Base-by-base conservation (phyloP, 1,140 invertebrate genomes). In the Ericerus pela region DNA sequence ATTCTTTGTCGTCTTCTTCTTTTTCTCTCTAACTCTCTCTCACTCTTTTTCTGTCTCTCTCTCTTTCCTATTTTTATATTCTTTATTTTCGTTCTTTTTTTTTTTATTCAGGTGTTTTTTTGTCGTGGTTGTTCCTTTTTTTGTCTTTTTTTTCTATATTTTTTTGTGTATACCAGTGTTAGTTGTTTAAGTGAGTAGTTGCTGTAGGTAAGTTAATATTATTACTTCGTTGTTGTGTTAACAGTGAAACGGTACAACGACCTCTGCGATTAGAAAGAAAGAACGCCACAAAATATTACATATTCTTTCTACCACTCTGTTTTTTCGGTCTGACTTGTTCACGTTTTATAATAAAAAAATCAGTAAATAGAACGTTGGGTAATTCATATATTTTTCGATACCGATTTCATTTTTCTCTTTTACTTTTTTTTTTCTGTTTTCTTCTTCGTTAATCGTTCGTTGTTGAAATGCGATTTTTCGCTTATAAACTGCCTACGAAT, bases 231-330 rank as follows among this genome's bases (percentile, higher is more conserved):
- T 47, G 41, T 47, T 47, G n/a, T n/a, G 41, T 47, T 47, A 47
- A 47, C 41, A 47, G 41, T 47, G 41, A 47, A 47, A 47, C 41
- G 41, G 41, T 47, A 47, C 41, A 47, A 47, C 41, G 41, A 47
- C 41, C 41, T 47, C 41, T 47, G 41, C 41, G 41, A 47, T 47
- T 47, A 47, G 41, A 47, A 47, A 47, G 41, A 47, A 47, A 47
- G 41, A 47, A 47, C 41, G 41, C 41, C 41, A 47, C 41, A 24
- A 47, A 47, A 47, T 47, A 47, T 47, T 24, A 24, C 26, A 47
- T 47, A 47, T 47, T 47, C 18, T 47, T 47, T 47, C 41, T 24
- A 47, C 16, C 26, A 38, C 36, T 14, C 4, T 16, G 41, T 47
- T n/a, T n/a, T n/a, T n/a, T 47, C 41, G 16, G 41, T 47, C 26